phyloP scores from a whole-genome alignment of 2,888 invertebrate genomes.

The Sepiola atlantica region DNA sequence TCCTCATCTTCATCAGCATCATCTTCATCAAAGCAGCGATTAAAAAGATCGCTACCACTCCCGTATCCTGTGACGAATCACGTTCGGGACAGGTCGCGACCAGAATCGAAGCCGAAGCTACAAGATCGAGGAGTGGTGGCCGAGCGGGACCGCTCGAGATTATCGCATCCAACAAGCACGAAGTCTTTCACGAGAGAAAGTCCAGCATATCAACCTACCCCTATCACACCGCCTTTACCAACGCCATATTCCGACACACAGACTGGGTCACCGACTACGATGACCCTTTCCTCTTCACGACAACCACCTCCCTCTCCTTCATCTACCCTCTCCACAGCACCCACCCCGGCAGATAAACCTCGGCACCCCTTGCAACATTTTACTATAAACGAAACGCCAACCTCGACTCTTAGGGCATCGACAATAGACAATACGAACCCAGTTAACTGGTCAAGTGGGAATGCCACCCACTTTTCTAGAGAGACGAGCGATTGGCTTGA shows the following conservation, averaged over 20 bases:
- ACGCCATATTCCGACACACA: not conserved
- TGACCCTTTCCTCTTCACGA: not conserved
- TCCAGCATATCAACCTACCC: not conserved
- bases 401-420: not conserved
- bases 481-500: not conserved
- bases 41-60: not conserved
- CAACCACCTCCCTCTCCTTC: not conserved
- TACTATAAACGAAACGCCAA: not conserved
- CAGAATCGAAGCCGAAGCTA: not conserved
- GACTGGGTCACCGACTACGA: not conserved
- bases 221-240: not conserved
- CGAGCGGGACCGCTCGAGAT: not conserved
- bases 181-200: conserved; percentile 10
- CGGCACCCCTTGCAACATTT: not conserved
- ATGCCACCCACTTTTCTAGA: not conserved
- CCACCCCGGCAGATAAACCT: not conserved
- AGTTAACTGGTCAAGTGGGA: not conserved
- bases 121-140: not conserved
- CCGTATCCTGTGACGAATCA: not conserved
- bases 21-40: not conserved
- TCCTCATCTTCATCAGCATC: not conserved
- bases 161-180: not conserved
- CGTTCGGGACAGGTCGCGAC: not conserved
- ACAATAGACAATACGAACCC: not conserved
- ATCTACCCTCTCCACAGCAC: not conserved